Evolutionary conservation across 2,888 invertebrate species (phyloP).

Genomic region (Gnatocerus cornutus): DNA sequence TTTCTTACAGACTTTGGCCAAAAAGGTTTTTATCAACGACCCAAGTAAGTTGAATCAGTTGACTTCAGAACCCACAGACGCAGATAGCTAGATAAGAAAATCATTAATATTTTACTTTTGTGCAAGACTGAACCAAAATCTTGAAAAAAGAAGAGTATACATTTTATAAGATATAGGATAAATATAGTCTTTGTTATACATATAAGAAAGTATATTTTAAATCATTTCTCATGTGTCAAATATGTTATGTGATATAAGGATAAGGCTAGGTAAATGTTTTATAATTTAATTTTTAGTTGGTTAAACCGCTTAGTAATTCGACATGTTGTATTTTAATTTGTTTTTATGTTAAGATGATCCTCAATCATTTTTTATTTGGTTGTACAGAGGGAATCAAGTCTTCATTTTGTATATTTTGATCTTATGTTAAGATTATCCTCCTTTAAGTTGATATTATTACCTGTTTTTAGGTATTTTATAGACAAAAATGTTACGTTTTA

Average conservation of each 20-base stretch:
- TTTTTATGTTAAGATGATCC: slow-evolving; percentile 22
- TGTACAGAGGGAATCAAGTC: slow-evolving; percentile 30
- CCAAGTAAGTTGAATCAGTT: slow-evolving; percentile 80
- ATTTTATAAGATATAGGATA: slow-evolving; percentile 62
- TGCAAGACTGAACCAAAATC: slow-evolving; percentile 64
- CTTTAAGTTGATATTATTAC: slow-evolving; percentile 49
- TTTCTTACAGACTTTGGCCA: slow-evolving; percentile 79
- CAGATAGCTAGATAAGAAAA: slow-evolving; percentile 59
- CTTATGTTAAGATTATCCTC: slow-evolving; percentile 46
- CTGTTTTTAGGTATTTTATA: slow-evolving; percentile 52
- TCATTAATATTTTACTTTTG: slow-evolving; percentile 53
- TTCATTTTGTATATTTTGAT: slow-evolving; percentile 41
- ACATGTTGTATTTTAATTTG: slow-evolving; percentile 25
- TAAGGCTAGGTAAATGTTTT: slow-evolving; percentile 52
- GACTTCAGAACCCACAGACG: slow-evolving; percentile 60
- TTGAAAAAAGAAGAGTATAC: slow-evolving; percentile 60
- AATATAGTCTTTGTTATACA: slow-evolving; percentile 52
- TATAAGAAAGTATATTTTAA: slow-evolving; percentile 42
- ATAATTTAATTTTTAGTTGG: slow-evolving; percentile 30
- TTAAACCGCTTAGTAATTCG: slow-evolving; percentile 18
- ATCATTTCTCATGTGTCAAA: slow-evolving; percentile 67
- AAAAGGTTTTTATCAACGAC: slow-evolving; percentile 87
- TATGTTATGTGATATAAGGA: slow-evolving; percentile 67
- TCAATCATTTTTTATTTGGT: slow-evolving; percentile 36
- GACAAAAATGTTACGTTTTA: slow-evolving; percentile 39